A percentile compares a stretch with the other conserved stretches of the same genome.
These are phyloP conservation scores for Gymnocypris eckloni DNA, from an alignment of 2,797 vertebrate genomes.

Conservation along the genomic window DNA sequence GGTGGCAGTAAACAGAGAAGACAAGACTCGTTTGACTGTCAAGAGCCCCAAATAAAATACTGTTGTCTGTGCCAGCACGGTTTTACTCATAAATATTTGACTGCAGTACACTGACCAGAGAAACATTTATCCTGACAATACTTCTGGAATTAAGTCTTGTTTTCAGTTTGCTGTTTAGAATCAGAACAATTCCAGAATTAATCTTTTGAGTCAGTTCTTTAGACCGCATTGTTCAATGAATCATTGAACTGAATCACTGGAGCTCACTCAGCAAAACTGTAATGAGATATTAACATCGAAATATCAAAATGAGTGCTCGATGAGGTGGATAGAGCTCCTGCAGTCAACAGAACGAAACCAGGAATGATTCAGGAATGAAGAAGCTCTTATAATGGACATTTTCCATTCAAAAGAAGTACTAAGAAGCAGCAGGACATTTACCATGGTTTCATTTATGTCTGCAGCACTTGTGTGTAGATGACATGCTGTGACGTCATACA, in stretches of 20 bases:
- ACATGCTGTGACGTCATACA: no score
- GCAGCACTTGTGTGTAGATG: no score
- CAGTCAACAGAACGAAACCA: no score
- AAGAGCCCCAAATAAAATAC: neutral
- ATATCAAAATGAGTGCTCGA: neutral
- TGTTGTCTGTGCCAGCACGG: neutral
- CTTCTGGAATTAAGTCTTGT: neutral
- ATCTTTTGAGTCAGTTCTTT: neutral
- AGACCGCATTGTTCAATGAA: neutral
- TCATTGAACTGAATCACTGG: no score
- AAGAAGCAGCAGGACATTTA: no score
- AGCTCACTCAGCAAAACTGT: no score
- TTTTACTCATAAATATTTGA: neutral
- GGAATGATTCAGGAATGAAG: no score
- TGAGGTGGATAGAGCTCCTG: no score
- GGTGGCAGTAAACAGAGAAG: neutral
- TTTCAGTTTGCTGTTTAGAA: neutral
- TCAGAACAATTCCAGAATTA: neutral
- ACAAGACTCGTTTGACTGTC: neutral
- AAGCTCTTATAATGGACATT: no score
- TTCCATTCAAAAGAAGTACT: no score
- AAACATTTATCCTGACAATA: neutral
- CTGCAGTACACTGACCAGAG: neutral
- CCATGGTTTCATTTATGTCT: no score
- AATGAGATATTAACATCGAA: no score